Base-by-base conservation (phyloP, 2,797 vertebrate genomes). In the Xerus rutilus region DNA sequence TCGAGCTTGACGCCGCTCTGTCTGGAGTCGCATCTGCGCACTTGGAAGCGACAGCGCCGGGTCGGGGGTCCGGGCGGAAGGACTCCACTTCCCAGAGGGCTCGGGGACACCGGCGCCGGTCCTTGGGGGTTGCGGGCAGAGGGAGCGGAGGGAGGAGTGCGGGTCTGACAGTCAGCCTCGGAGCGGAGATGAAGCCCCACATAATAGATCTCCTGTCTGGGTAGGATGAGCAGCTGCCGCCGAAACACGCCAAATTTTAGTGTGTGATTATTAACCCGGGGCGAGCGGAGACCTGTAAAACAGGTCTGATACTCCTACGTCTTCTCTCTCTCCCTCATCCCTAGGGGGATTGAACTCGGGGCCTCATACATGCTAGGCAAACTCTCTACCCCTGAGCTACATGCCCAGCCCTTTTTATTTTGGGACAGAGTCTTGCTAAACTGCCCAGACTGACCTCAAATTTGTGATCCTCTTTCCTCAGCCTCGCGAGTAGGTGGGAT, bases 51-150 rank as follows among this genome's bases (percentile, higher is more conserved):
- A n/a, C 72, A 39, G 84, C 39, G 17, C 54, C 78, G 1, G 45
- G 72, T 89, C 28, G 39, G 89, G 74, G 92, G 78, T 92, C 88
- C 45, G 4, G 15, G 84, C 77, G 76, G 35, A 88, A 78, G 54
- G 84, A 94, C 78, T 96, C 72, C 92, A 91, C 64, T 93, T 92
- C 89, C 78, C 92, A 96, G 92, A 88, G 95, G 95, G 54, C 92
- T 91, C 74, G 64, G 64, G 84, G 32, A 47, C 77, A 9, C 8
- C 10, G 7, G 17, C 14, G 14, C 25, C n/a, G 11, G 62, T 10
- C 7, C 54, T 65, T 0, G 23, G 10, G 20, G 30, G 1, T 25
- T 12, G 21, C 30, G 57, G n/a, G 59, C 69, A 35, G 84, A 59
- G 25, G 13, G 5, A 39, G 5, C 17, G 17, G 7, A 32, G 21